phyloP scores from a whole-genome alignment of 2,797 vertebrate genomes.

The Zalophus californianus region DNA sequence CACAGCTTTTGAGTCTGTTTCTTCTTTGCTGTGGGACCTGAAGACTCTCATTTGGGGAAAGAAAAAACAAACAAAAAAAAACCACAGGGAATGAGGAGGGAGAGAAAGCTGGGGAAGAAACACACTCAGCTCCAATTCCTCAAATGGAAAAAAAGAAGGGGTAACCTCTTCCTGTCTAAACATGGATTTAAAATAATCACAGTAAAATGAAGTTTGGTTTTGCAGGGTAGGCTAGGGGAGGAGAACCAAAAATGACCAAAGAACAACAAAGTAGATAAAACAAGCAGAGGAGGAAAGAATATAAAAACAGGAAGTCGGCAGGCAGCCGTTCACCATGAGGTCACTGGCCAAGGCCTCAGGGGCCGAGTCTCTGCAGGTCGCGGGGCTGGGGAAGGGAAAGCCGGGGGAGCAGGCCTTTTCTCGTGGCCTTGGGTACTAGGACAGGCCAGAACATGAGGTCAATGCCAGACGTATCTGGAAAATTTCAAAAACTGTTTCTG shows the following conservation, averaged over 20 bases:
- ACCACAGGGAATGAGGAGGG: not conserved
- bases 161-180: conserved; percentile 19
- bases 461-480: not conserved
- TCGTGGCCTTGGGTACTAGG: not conserved
- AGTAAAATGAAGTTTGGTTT: conserved; percentile 37
- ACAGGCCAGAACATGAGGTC: not conserved
- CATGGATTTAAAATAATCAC: conserved; percentile 60
- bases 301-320: conserved; percentile 76
- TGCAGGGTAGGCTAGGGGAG: not conserved
- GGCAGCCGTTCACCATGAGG: conserved; percentile 13
- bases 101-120: not conserved
- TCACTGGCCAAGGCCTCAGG: conserved; percentile 28
- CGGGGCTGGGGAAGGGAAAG: not conserved
- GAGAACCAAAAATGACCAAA: conserved; percentile 51
- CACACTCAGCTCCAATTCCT: not conserved
- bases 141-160: not conserved
- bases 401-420: not conserved
- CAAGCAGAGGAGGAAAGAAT: conserved; percentile 59
- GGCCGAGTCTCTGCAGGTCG: not conserved
- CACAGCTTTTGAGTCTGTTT: not conserved
- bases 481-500: not conserved
- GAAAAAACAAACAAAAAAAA: not conserved
- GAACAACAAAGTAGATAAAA: conserved; percentile 71
- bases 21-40: not conserved
- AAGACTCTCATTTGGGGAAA: not conserved